Percentiles rank a stretch among this genome's conserved stretches.
Conservation (phyloP, 2,797 vertebrate species). For the Phyllotis vaccarum region DNA sequence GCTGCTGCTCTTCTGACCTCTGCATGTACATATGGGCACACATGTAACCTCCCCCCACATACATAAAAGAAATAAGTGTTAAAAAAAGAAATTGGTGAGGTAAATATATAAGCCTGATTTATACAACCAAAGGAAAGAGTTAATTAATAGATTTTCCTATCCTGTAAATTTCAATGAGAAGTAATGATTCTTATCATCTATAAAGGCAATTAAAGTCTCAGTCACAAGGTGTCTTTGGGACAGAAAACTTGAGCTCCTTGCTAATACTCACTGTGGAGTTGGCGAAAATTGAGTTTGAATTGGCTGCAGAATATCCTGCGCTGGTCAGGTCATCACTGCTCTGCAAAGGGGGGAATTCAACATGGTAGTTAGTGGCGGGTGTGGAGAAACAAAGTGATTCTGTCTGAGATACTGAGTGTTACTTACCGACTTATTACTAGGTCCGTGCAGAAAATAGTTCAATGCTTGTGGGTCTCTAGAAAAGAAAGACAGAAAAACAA, state of each 20-base stretch:
- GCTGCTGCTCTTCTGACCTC: neutral
- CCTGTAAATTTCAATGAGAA: neutral
- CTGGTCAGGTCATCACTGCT: conserved; percentile 96
- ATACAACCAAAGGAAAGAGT: conserved; percentile 1
- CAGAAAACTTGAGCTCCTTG: neutral
- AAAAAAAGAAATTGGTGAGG: conserved; percentile 46
- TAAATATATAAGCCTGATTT: neutral
- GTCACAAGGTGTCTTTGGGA: neutral
- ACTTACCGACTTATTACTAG: conserved; percentile 98
- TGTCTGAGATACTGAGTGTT: conserved; percentile 56
- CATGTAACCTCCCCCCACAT: too few species aligned
- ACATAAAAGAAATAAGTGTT: neutral
- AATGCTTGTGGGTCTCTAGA: conserved; percentile 97
- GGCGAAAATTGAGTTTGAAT: conserved; percentile 95
- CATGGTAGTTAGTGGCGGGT: conserved; percentile 73
- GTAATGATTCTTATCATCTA: neutral
- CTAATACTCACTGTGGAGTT: conserved; percentile 92
- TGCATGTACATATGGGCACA: neutral
- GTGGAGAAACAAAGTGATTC: conserved; percentile 22
- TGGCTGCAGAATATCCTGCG: conserved; percentile 95
- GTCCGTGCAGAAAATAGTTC: conserved; percentile 99
- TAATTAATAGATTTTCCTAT: conserved; percentile 3
- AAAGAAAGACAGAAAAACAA: conserved; percentile 71
- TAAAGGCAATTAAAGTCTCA: conserved; percentile 14
- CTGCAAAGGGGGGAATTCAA: conserved; percentile 87